These are phyloP conservation scores for Germaria angustata DNA, from an alignment of 2,888 invertebrate species.

Conservation along the genomic window DNA sequence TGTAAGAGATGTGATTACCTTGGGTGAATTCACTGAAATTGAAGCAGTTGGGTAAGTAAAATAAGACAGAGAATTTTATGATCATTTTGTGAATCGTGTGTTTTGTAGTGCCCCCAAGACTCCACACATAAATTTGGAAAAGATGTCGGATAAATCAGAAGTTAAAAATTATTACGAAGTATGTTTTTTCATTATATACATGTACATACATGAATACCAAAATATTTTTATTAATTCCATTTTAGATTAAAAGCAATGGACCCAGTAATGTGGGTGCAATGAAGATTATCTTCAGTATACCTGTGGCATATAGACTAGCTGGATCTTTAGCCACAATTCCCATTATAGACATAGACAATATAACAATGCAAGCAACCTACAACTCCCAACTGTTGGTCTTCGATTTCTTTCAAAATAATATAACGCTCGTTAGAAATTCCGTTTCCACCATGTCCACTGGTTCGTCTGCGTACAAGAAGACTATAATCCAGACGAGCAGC, in stretches of 20 bases:
- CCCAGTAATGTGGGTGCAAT: slow-evolving; percentile 78
- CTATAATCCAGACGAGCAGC: slow-evolving; percentile 47
- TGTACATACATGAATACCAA: neutral
- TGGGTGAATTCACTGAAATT: slow-evolving; percentile 78
- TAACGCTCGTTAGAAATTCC: slow-evolving; percentile 75
- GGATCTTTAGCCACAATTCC: slow-evolving; percentile 73
- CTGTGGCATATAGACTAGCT: slow-evolving; percentile 76
- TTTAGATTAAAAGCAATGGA: slow-evolving; percentile 77
- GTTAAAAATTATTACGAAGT: slow-evolving; percentile 77
- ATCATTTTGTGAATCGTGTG: neutral
- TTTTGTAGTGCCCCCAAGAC: slow-evolving; percentile 74
- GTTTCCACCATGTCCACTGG: slow-evolving; percentile 71
- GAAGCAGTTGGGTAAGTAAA: slow-evolving; percentile 77
- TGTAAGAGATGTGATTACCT: slow-evolving; percentile 71
- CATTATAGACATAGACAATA: slow-evolving; percentile 76
- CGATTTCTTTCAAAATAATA: slow-evolving; percentile 76
- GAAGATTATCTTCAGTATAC: slow-evolving; percentile 76
- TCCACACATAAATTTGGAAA: slow-evolving; percentile 75
- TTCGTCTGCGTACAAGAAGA: slow-evolving; percentile 43
- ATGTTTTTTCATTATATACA: slow-evolving; percentile 5
- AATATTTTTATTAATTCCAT: neutral
- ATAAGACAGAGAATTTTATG: neutral
- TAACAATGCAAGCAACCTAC: slow-evolving; percentile 77
- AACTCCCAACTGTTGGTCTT: slow-evolving; percentile 74
- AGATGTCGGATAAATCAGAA: slow-evolving; percentile 73